Base-by-base conservation (phyloP, 2,797 vertebrate genomes). In the Austrolebias charrua region DNA sequence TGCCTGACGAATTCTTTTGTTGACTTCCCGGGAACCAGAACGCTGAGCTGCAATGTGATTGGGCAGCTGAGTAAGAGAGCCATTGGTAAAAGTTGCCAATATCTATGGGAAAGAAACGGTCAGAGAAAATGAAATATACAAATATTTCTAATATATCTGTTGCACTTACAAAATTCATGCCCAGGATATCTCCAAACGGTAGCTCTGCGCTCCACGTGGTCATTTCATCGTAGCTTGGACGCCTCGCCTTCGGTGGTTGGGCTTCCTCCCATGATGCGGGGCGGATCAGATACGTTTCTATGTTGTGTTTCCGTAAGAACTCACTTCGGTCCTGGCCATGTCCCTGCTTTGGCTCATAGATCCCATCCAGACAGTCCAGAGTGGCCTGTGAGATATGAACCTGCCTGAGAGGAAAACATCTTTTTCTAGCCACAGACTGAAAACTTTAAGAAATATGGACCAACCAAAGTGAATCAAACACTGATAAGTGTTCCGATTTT, bases 261-360 rank as follows among this genome's bases (percentile, higher is more conserved):
- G 11, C 20, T 9, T 76, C 67, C 14, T 74, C 63, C 15, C 35
- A 35, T 0, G 4, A 3, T 0, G 29, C 62, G 0, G 78, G 60
- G 5, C 58, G 45, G 55, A 85, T 78, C 60, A 85, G 70, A 53
- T 58, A 85, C 0, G 82, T 85, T 76, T 96, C 93, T n/a, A 96
- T 94, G 54, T 95, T 94, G 73, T 96, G 94, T 76, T 95, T 96
- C 56, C 94, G 91, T 75, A 96, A 78, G 80, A 96, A 95, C 69
- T 95, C 94, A 1, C 93, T 96, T n/a, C 95, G 91, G 13, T 96
- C 95, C 72, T 92, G 94, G 4, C 95, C 95, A 0, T 92, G 91
- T 4, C 95, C 95, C 61, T 91, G 93, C 86, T 96, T 95, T 0
- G 70, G 81, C 64, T 88, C 75, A 3, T 84, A 89, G n/a, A 74